Conservation (phyloP, 2,113 vertebrate genomes). For the Sinocyclocheilus maitianheensis region DNA sequence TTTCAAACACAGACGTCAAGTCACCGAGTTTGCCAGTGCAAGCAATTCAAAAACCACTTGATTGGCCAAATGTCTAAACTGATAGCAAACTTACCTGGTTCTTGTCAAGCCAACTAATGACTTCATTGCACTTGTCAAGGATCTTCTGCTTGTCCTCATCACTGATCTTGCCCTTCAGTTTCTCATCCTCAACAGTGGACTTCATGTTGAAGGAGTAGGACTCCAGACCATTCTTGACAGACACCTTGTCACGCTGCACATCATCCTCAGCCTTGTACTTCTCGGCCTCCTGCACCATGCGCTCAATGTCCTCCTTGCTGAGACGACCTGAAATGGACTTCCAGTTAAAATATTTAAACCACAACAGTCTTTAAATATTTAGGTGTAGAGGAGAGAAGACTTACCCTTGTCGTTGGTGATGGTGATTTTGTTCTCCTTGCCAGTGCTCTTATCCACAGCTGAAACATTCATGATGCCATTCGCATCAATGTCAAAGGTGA, state of each 20-base stretch:
- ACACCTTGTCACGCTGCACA: conserved; percentile 90
- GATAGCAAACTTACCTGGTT: conserved; percentile 79
- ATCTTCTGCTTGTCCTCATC: conserved; percentile 94
- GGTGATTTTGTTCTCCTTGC: conserved; percentile 90
- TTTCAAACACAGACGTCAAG: neutral
- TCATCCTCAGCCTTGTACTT: conserved; percentile 93
- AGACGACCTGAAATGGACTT: conserved; percentile 77
- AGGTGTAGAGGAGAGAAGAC: neutral
- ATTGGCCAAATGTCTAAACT: neutral
- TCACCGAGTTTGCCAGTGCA: neutral
- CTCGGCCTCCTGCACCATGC: conserved; percentile 94
- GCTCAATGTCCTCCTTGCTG: conserved; percentile 93
- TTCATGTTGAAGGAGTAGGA: conserved; percentile 97
- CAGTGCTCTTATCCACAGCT: conserved; percentile 80
- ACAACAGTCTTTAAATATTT: neutral
- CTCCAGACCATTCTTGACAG: conserved; percentile 88
- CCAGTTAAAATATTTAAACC: neutral
- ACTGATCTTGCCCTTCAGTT: conserved; percentile 93
- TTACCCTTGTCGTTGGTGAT: conserved; percentile 94
- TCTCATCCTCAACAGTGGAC: conserved; percentile 93
- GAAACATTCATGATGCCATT: conserved; percentile 84
- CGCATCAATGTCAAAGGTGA: conserved; percentile 81
- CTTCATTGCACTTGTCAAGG: conserved; percentile 89
- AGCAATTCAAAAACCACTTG: neutral
- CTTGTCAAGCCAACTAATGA: conserved; percentile 92